A percentile compares a stretch with the other conserved stretches of the same genome.
These are phyloP conservation scores for Ormyrus labotus DNA, from an alignment of 2,888 invertebrate species.

Conservation along the genomic window DNA sequence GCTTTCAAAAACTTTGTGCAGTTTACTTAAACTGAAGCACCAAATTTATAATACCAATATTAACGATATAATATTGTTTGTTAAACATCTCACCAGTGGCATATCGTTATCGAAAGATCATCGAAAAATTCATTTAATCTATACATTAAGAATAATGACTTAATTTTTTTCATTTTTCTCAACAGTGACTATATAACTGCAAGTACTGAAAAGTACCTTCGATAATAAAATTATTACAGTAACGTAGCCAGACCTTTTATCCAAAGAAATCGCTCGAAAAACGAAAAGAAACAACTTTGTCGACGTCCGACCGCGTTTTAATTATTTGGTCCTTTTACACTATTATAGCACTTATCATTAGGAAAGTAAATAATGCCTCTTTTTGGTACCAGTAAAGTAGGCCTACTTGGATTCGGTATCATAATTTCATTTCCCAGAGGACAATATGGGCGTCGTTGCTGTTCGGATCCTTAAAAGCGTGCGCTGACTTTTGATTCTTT, in stretches of 20 bases:
- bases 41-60: slow-evolving; percentile 43
- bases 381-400: slow-evolving; percentile 57
- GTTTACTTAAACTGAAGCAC: slow-evolving; percentile 38
- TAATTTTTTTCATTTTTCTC: slow-evolving; percentile 46
- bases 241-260: slow-evolving; percentile 51
- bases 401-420: slow-evolving; percentile 70
- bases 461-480: slow-evolving; percentile 81
- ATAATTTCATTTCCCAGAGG: slow-evolving; percentile 92
- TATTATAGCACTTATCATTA: slow-evolving; percentile 58
- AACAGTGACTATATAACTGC: slow-evolving; percentile 50
- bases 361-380: slow-evolving; percentile 59
- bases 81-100: slow-evolving; percentile 23
- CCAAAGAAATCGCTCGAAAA: slow-evolving; percentile 24
- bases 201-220: slow-evolving; percentile 43
- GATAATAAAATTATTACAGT: slow-evolving; percentile 53
- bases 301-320: slow-evolving; percentile 41
- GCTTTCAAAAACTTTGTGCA: slow-evolving; percentile 38
- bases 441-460: slow-evolving; percentile 92
- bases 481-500: slow-evolving; percentile 69
- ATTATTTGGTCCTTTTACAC: slow-evolving; percentile 57
- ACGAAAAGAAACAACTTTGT: slow-evolving; percentile 42
- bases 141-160: slow-evolving; percentile 41
- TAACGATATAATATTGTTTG: slow-evolving; percentile 32
- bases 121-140: slow-evolving; percentile 38
- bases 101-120: slow-evolving; percentile 16